Conservation (phyloP, 2,888 invertebrate species). For the Allygus modestus region DNA sequence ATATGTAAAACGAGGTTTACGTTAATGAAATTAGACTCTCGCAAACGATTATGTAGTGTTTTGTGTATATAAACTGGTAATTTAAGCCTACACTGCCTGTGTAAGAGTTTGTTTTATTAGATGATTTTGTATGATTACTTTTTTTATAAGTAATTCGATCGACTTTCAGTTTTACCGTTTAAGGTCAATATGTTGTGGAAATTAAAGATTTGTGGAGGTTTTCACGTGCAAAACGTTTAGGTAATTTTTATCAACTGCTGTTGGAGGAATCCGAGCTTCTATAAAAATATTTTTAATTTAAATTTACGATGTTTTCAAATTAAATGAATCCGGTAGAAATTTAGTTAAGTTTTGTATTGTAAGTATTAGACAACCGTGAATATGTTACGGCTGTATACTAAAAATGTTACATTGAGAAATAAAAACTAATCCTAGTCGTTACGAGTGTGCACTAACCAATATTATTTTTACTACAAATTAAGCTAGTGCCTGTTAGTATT, state of each 20-base stretch:
- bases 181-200: constrained; percentile 48
- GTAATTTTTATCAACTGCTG: constrained; percentile 26
- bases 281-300: neutral
- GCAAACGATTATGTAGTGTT: constrained; percentile 25
- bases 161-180: neutral
- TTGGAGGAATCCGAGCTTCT: constrained; percentile 44
- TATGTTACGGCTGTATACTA: too few species aligned
- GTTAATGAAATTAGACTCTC: neutral
- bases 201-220: constrained; percentile 51
- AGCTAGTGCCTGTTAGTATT: neutral
- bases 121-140: neutral
- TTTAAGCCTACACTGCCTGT: constrained; percentile 43
- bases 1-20: neutral
- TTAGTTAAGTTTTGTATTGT: too few species aligned
- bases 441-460: too few species aligned
- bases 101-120: constrained; percentile 19
- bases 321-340: too few species aligned
- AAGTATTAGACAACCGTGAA: too few species aligned
- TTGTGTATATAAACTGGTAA: constrained; percentile 16
- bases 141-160: neutral
- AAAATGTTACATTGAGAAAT: too few species aligned
- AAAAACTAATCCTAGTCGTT: neutral
- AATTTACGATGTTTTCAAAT: too few species aligned
- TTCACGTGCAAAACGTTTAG: constrained; percentile 47
- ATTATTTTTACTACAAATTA: neutral